These are phyloP conservation scores for Protobothrops mucrosquamatus DNA, from an alignment of 2,113 vertebrate species.

Conservation along the genomic window DNA sequence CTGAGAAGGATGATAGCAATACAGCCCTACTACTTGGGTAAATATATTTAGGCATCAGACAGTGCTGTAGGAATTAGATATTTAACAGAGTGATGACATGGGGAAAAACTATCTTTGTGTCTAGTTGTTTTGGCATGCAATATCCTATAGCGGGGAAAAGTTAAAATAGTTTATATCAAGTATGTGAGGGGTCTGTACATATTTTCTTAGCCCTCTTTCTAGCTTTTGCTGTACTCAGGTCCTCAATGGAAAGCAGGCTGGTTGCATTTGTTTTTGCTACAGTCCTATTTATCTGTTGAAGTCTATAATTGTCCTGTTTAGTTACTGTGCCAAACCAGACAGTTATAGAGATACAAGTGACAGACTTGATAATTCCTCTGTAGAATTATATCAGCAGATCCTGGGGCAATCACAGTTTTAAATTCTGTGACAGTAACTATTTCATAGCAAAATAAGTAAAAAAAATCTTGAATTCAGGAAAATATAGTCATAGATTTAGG, in stretches of 20 bases:
- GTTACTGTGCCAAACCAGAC: not conserved
- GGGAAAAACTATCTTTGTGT: not conserved
- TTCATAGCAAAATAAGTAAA: conserved; percentile 11
- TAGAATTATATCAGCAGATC: not conserved
- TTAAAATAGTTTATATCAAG: not conserved
- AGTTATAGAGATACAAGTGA: not conserved
- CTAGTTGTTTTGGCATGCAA: not conserved
- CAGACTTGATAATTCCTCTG: not conserved
- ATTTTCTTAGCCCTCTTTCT: not conserved
- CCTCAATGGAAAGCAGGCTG: not conserved
- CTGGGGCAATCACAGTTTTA: not conserved
- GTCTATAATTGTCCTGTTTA: not conserved
- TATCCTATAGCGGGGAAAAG: not conserved
- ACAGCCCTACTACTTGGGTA: not conserved
- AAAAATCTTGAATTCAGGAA: conserved; percentile 35
- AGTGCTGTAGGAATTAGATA: not conserved
- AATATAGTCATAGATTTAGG: conserved; percentile 2
- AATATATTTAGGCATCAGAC: not conserved
- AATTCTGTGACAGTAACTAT: conserved; percentile 28
- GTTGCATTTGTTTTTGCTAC: not conserved
- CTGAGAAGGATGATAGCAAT: not conserved
- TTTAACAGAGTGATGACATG: not conserved
- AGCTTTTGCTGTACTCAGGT: not conserved
- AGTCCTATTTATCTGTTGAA: not conserved
- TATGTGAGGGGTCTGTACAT: not conserved